Conservation (phyloP, 2,888 invertebrate species). For the Mesodorylaimus sp. region DNA sequence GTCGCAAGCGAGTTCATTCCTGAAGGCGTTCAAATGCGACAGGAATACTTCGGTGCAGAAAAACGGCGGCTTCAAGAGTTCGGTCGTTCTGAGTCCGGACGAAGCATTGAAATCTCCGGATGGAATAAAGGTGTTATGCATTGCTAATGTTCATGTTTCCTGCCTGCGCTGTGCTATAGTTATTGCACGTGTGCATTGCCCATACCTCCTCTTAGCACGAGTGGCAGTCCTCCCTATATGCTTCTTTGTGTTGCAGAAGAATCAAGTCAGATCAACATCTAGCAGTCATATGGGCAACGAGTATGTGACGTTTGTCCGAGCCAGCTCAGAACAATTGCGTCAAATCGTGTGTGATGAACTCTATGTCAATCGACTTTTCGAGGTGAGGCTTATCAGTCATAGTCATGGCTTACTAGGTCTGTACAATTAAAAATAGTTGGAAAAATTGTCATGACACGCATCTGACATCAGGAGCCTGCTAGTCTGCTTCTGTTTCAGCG, state of each 20-base stretch:
- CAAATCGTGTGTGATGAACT: conserved; percentile 73
- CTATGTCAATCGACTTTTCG: conserved; percentile 57
- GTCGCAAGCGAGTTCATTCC: too few relatives aligned
- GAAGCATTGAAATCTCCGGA: too few relatives aligned
- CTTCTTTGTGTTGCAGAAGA: conserved; percentile 24
- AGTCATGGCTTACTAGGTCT: not conserved
- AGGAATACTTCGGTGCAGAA: too few relatives aligned
- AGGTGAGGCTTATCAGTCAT: conserved; percentile 34
- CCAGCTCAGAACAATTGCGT: conserved; percentile 87
- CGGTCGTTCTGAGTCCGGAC: too few relatives aligned
- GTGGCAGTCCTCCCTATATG: not conserved
- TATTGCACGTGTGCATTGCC: not conserved
- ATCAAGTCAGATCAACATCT: conserved; percentile 32
- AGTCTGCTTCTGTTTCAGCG: conserved; percentile 42
- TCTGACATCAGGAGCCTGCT: too few relatives aligned
- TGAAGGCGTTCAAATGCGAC: too few relatives aligned
- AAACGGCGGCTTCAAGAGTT: too few relatives aligned
- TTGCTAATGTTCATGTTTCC: too few relatives aligned
- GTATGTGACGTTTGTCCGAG: conserved; percentile 87
- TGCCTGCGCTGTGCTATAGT: not conserved
- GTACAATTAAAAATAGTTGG: not conserved
- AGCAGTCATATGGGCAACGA: conserved; percentile 90
- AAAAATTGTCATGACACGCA: conserved; percentile 4
- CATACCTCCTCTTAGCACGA: not conserved
- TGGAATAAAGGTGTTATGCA: too few relatives aligned